These are phyloP conservation scores for Sphenodon punctatus DNA, from an alignment of 2,797 vertebrate genomes.

Conservation along the genomic window DNA sequence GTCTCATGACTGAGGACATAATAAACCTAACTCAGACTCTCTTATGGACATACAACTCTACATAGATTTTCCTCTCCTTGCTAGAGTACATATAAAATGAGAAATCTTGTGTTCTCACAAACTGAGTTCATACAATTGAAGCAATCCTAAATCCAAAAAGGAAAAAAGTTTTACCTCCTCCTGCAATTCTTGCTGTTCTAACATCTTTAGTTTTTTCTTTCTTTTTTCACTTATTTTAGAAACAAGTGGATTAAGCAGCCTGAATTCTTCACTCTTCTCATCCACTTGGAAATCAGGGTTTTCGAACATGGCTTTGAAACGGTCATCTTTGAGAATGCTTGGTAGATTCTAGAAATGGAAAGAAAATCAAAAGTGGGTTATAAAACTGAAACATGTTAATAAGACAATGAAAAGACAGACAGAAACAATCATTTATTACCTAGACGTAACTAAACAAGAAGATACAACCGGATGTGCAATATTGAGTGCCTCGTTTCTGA, in stretches of 20 bases:
- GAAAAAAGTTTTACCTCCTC: constrained; percentile 76
- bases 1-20: background rate
- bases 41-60: background rate
- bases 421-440: background rate
- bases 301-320: constrained; percentile 98
- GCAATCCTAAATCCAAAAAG: background rate
- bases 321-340: constrained; percentile 90
- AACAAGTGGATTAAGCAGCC: constrained; percentile 95
- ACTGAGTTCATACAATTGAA: background rate
- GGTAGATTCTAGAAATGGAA: constrained; percentile 79
- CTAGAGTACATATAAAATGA: background rate
- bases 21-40: background rate
- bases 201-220: constrained; percentile 86
- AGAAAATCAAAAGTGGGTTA: background rate
- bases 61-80: background rate
- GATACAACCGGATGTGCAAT: background rate
- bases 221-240: constrained; percentile 93
- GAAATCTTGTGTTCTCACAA: background rate
- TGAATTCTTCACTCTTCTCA: constrained; percentile 93
- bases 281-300: constrained; percentile 98
- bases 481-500: background rate
- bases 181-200: constrained; percentile 77
- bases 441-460: constrained; percentile 8
- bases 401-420: background rate
- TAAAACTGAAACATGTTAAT: background rate